Evolutionary conservation across 2,888 invertebrate genomes (phyloP).

Genomic region (Cosmia trapezina): DNA sequence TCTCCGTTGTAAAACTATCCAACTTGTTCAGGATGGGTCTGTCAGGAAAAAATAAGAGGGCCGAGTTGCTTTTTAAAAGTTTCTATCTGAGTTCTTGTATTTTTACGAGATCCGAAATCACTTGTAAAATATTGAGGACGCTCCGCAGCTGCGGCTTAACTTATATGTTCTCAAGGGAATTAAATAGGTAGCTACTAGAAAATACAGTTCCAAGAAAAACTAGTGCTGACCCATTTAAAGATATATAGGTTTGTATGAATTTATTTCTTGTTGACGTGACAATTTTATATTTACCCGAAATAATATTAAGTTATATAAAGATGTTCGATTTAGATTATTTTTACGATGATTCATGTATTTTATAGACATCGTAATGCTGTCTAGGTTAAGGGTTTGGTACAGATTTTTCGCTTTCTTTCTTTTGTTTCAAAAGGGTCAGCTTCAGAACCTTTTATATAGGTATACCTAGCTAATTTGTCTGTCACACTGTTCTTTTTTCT

Average conservation of each 20-base stretch:
- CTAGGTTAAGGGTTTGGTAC: conserved; percentile 9
- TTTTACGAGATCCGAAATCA: conserved; percentile 83
- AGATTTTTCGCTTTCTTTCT: conserved; percentile 20
- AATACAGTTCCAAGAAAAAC: conserved; percentile 52
- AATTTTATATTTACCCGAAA: conserved; percentile 19
- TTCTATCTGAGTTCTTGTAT: conserved; percentile 78
- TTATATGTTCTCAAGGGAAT: conserved; percentile 77
- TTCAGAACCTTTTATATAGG: conserved; percentile 6
- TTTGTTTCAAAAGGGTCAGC: conserved; percentile 11
- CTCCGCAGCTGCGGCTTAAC: conserved; percentile 75
- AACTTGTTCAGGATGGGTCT: conserved; percentile 81
- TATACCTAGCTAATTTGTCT: conserved; percentile 3
- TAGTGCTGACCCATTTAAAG: conserved; percentile 44
- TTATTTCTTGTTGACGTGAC: conserved; percentile 22
- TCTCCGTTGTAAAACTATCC: conserved; percentile 85
- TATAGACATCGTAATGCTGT: conserved; percentile 11
- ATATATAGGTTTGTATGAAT: conserved; percentile 30
- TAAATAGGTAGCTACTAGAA: conserved; percentile 61
- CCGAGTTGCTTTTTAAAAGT: conserved; percentile 82
- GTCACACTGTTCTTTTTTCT: neutral
- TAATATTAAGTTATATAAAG: conserved; percentile 11
- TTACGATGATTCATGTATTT: conserved; percentile 23
- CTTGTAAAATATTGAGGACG: conserved; percentile 82
- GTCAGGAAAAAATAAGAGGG: conserved; percentile 82
- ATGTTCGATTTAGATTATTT: conserved; percentile 33